phyloP scores from a whole-genome alignment of 2,113 vertebrate genomes.

The Desmodus rotundus region DNA sequence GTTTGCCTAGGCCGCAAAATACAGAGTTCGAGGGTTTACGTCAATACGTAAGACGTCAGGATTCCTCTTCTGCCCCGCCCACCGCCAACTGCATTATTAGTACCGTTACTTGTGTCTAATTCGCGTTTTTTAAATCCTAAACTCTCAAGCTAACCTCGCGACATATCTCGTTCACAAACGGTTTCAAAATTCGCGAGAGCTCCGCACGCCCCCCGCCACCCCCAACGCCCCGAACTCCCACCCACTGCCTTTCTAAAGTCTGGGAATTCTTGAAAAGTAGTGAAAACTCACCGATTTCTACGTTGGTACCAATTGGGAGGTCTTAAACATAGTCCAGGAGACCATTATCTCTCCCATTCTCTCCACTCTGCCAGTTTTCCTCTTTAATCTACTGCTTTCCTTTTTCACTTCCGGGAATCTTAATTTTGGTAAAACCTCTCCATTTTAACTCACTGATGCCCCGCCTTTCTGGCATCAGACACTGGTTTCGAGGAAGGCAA shows the following conservation, averaged over 20 bases:
- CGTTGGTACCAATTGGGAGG: rapidly evolving
- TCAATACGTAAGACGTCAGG: slow-evolving; percentile 52
- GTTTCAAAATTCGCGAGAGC: slow-evolving; percentile 49
- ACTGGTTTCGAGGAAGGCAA: too few relatives aligned
- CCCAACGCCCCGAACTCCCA: rapidly evolving
- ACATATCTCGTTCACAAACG: rapidly evolving
- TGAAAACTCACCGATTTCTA: rapidly evolving
- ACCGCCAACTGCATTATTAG: not conserved
- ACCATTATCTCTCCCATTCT: rapidly evolving
- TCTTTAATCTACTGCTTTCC: too few relatives aligned
- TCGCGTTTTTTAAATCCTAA: not conserved
- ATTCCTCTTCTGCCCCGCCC: not conserved
- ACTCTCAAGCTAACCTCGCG: not conserved
- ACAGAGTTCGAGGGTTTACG: slow-evolving; percentile 31
- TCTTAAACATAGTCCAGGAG: rapidly evolving
- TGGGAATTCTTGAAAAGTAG: not conserved
- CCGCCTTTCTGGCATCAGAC: too few relatives aligned
- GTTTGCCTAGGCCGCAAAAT: slow-evolving; percentile 48
- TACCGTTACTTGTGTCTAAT: not conserved
- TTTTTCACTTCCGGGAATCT: not conserved
- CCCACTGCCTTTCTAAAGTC: rapidly evolving
- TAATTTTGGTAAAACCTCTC: slow-evolving; percentile 31
- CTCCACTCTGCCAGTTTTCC: not conserved
- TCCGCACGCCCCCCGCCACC: too few relatives aligned
- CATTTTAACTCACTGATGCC: too few relatives aligned